Percentiles rank a stretch among this genome's conserved stretches.
phyloP scores from a whole-genome alignment of 2,113 vertebrate species.

The Anser cygnoides region DNA sequence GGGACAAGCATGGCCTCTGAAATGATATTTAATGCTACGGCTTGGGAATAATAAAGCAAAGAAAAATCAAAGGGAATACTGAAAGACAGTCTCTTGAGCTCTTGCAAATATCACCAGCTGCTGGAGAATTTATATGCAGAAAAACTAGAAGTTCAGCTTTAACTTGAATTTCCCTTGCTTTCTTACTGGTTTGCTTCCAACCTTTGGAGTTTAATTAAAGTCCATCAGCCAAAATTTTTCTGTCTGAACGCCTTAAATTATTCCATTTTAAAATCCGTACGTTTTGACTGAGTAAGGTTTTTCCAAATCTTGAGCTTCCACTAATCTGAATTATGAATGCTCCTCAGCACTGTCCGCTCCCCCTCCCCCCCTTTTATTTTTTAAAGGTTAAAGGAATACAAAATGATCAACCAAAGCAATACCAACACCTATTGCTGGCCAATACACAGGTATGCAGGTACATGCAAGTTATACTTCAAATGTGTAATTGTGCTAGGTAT shows the following conservation, averaged over 20 bases:
- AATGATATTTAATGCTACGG: conserved; percentile 31
- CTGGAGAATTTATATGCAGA: conserved; percentile 33
- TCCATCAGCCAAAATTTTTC: conserved; percentile 7
- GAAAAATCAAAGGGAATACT: conserved; percentile 41
- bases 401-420: background rate
- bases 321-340: background rate
- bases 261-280: background rate
- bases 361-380: background rate
- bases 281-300: background rate
- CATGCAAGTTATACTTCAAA: background rate
- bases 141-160: conserved; percentile 14
- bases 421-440: background rate
- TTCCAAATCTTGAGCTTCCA: background rate
- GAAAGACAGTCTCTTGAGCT: conserved; percentile 10
- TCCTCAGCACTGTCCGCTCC: background rate
- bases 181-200: conserved; percentile 34
- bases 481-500: background rate
- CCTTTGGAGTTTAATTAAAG: conserved; percentile 42
- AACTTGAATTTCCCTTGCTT: background rate
- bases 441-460: background rate
- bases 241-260: background rate
- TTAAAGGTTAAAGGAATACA: background rate
- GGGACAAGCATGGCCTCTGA: background rate
- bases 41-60: conserved; percentile 36
- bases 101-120: conserved; percentile 51